phyloP scores from a whole-genome alignment of 2,888 invertebrate species.

The Periphyllus acericola region DNA sequence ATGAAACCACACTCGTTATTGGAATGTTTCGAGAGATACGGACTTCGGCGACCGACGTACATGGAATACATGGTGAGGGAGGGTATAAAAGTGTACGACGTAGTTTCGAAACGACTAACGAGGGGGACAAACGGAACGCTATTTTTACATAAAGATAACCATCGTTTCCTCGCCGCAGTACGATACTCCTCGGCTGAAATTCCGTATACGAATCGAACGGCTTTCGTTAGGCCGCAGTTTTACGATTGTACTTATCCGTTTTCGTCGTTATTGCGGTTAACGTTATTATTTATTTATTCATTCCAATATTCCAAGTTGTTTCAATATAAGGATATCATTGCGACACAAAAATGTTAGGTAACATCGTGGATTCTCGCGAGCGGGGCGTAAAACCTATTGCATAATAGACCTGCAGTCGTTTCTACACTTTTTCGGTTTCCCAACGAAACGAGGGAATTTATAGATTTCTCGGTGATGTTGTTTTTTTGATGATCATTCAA shows the following conservation, averaged over 20 bases:
- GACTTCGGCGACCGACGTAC: no score
- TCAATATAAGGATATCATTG: no score
- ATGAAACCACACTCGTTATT: no score
- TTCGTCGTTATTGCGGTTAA: not conserved
- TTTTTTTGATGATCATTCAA: no score
- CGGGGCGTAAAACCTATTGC: no score
- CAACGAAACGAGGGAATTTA: no score
- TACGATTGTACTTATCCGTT: not conserved
- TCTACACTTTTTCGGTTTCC: no score
- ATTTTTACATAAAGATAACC: not conserved
- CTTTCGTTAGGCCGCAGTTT: no score
- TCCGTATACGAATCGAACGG: not conserved
- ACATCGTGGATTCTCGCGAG: not conserved
- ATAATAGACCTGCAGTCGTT: no score
- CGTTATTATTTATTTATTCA: not conserved
- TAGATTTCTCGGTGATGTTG: no score
- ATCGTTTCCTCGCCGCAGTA: not conserved
- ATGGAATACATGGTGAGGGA: not conserved
- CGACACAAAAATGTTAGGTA: not conserved
- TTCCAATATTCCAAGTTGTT: no score
- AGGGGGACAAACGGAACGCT: not conserved
- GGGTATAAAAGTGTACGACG: not conserved
- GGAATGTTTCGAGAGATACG: no score
- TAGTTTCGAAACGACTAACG: not conserved
- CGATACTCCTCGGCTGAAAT: not conserved